phyloP scores from a whole-genome alignment of 2,888 invertebrate species.

The Nudaria mundana region DNA sequence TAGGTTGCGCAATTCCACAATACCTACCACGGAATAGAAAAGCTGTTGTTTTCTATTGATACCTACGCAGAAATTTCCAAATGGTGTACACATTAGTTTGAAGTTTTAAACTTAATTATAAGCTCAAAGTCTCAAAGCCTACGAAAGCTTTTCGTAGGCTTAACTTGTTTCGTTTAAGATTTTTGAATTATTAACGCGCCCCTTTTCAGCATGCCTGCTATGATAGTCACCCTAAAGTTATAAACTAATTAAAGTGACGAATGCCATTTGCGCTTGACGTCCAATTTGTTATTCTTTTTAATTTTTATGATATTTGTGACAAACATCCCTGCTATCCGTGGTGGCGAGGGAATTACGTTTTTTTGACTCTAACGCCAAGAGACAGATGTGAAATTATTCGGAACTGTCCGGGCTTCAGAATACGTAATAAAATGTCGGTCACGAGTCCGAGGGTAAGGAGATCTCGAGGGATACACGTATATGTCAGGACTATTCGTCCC shows the following conservation, averaged over 20 bases:
- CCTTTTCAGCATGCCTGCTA: too few relatives aligned
- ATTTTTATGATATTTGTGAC: conserved; percentile 10
- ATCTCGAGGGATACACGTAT: conserved; percentile 30
- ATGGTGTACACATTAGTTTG: too few relatives aligned
- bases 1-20: too few relatives aligned
- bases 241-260: conserved; percentile 1
- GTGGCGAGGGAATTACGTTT: neutral
- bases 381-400: conserved; percentile 12
- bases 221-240: neutral
- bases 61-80: too few relatives aligned
- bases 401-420: conserved; percentile 12
- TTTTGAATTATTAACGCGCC: too few relatives aligned
- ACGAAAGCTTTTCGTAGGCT: too few relatives aligned
- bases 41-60: too few relatives aligned
- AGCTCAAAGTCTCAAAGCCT: too few relatives aligned
- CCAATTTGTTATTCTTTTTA: conserved; percentile 5
- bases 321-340: neutral
- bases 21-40: too few relatives aligned
- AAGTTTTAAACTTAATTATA: too few relatives aligned
- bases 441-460: conserved; percentile 30
- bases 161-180: too few relatives aligned
- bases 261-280: conserved; percentile 8
- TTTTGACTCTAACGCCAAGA: neutral
- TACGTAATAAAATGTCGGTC: conserved; percentile 44
- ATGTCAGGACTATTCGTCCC: conserved; percentile 9